Percentiles rank a stretch among this genome's conserved stretches.
These are phyloP conservation scores for Mythimna loreyi DNA, from an alignment of 2,888 invertebrate genomes.

Conservation along the genomic window DNA sequence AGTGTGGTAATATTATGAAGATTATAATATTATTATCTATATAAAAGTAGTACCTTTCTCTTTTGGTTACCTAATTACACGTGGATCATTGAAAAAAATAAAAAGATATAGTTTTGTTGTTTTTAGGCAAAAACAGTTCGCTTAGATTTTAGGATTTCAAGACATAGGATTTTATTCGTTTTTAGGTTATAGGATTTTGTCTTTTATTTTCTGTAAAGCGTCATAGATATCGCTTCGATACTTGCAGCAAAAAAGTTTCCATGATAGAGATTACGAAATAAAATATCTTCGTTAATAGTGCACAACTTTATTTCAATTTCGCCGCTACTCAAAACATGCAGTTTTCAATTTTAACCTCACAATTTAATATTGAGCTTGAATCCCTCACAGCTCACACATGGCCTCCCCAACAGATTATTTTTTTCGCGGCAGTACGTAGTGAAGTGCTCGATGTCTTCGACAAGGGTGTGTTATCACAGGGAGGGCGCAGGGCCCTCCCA, in stretches of 20 bases:
- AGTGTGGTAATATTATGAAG: no score
- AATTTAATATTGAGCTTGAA: conserved; percentile 33
- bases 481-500: not conserved
- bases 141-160: no score
- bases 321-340: conserved; percentile 10
- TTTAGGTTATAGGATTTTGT: no score
- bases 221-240: no score
- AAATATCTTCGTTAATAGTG: not conserved
- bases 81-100: no score
- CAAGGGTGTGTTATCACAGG: conserved; percentile 19
- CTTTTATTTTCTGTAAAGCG: no score
- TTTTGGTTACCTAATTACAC: no score
- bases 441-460: conserved; percentile 44
- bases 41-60: no score
- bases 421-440: conserved; percentile 30
- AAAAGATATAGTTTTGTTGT: no score
- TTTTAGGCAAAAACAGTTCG: no score
- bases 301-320: not conserved
- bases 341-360: conserved; percentile 24
- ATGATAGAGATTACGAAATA: not conserved
- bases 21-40: no score
- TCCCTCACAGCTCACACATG: conserved; percentile 17
- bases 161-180: no score
- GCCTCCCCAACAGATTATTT: conserved; percentile 32
- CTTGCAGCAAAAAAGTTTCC: not conserved